Evolutionary conservation across 2,113 vertebrate species (phyloP).

Genomic region (Dendrocopos noguchii): DNA sequence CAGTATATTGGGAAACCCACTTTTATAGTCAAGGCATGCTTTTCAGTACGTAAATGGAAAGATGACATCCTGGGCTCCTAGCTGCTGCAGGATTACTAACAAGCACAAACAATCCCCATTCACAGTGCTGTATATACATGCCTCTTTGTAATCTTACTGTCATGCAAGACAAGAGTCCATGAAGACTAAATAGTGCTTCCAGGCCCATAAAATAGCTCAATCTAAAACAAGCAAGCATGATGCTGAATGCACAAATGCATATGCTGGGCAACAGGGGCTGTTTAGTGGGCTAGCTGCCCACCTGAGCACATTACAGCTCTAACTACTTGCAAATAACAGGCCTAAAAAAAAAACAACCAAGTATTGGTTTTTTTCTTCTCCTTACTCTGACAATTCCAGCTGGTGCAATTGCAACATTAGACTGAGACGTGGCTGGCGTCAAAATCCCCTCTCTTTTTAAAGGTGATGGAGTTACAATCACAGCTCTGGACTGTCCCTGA

Average conservation of each 20-base stretch:
- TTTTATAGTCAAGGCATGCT: neutral
- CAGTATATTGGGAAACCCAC: neutral
- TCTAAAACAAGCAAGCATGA: neutral
- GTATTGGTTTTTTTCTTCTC: neutral
- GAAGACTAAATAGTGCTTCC: neutral
- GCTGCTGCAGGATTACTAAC: neutral
- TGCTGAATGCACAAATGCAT: neutral
- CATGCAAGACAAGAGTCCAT: neutral
- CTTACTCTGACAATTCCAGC: constrained; percentile 85
- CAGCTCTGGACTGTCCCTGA: constrained; percentile 81
- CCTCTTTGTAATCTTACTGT: neutral
- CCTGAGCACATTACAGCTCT: neutral
- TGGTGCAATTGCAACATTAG: constrained; percentile 85
- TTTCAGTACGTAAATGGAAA: neutral
- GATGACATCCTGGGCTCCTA: neutral
- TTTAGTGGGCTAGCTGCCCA: neutral
- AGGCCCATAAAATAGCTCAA: neutral
- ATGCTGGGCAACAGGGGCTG: neutral
- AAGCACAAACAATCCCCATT: constrained; percentile 11
- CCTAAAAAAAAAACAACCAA: neutral
- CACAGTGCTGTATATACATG: neutral
- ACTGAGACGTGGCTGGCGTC: constrained; percentile 77
- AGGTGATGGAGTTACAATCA: constrained; percentile 88
- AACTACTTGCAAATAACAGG: constrained; percentile 8
- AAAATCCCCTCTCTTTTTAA: constrained; percentile 86